phyloP scores from a whole-genome alignment of 2,888 invertebrate species.

The Pyrgus malvae region DNA sequence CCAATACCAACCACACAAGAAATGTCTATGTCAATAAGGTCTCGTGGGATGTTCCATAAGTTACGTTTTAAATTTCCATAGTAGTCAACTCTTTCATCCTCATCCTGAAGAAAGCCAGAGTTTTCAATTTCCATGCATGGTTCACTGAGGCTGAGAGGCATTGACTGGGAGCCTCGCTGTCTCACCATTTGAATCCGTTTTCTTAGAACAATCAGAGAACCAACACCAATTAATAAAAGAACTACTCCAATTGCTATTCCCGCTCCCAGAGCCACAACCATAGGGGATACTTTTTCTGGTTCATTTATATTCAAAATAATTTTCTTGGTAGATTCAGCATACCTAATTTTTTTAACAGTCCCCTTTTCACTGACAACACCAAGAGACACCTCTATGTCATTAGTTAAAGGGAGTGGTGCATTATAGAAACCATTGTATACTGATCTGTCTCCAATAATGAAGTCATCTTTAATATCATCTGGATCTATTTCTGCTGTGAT shows the following conservation, averaged over 20 bases:
- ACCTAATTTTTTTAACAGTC: slow-evolving; percentile 84
- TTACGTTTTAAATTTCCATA: slow-evolving; percentile 89
- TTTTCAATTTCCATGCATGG: slow-evolving; percentile 91
- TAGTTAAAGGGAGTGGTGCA: slow-evolving; percentile 84
- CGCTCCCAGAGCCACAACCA: slow-evolving; percentile 78
- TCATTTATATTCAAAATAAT: slow-evolving; percentile 78
- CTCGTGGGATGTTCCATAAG: slow-evolving; percentile 87
- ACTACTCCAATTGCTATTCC: slow-evolving; percentile 88
- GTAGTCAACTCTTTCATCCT: slow-evolving; percentile 85
- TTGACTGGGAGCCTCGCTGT: slow-evolving; percentile 72
- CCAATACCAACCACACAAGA: slow-evolving; percentile 87
- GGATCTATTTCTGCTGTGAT: slow-evolving; percentile 90
- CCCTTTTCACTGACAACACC: slow-evolving; percentile 87
- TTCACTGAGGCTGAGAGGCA: slow-evolving; percentile 89
- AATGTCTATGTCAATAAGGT: slow-evolving; percentile 86
- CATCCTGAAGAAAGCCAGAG: slow-evolving; percentile 88
- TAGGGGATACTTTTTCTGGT: slow-evolving; percentile 68
- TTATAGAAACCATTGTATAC: slow-evolving; percentile 89
- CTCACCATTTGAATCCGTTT: slow-evolving; percentile 70
- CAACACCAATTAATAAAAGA: slow-evolving; percentile 84
- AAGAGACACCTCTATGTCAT: slow-evolving; percentile 85
- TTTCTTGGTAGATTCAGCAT: slow-evolving; percentile 81
- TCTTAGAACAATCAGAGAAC: slow-evolving; percentile 83
- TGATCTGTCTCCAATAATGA: slow-evolving; percentile 89
- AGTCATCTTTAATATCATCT: slow-evolving; percentile 83